Percentiles rank a stretch among this genome's conserved stretches.
Conservation (phyloP, 2,888 invertebrate genomes). For the Perizoma affinitatum region DNA sequence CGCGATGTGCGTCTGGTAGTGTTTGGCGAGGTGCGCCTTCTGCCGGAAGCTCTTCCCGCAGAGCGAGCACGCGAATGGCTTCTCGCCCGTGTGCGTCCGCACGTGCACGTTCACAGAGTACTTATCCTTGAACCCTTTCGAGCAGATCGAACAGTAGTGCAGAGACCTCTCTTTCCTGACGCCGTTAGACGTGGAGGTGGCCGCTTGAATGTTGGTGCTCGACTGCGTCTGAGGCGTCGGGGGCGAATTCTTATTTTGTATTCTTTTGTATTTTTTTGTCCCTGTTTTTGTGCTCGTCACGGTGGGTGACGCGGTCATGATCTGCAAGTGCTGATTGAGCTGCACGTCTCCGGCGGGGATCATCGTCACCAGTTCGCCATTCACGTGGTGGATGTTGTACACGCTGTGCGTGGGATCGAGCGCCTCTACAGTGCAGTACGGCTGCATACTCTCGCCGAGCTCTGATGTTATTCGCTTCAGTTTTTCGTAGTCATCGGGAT, state of each 20-base stretch:
- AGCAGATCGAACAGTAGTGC: conserved; percentile 96
- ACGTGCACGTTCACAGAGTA: conserved; percentile 99
- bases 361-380: conserved; percentile 77
- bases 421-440: conserved; percentile 86
- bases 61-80: conserved; percentile 96
- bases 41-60: conserved; percentile 97
- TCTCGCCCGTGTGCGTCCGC: conserved; percentile 98
- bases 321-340: conserved; percentile 80
- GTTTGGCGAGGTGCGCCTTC: conserved; percentile 96
- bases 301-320: conserved; percentile 84
- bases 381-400: conserved; percentile 82
- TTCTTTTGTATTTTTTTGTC: conserved; percentile 89
- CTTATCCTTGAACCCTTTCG: conserved; percentile 97
- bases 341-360: conserved; percentile 75
- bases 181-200: conserved; percentile 87
- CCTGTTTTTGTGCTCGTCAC: conserved; percentile 86
- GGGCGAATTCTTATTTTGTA: conserved; percentile 80
- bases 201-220: conserved; percentile 73
- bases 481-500: conserved; percentile 93
- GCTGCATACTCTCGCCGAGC: conserved; percentile 90
- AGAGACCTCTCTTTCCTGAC: conserved; percentile 93
- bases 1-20: conserved; percentile 96
- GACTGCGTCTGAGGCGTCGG: conserved; percentile 65
- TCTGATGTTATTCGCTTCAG: conserved; percentile 93
- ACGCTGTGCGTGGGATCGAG: conserved; percentile 79